Percentiles rank a stretch among this genome's conserved stretches.
Evolutionary conservation across 2,113 vertebrate genomes (phyloP).

Genomic region (Gila orcuttii): DNA sequence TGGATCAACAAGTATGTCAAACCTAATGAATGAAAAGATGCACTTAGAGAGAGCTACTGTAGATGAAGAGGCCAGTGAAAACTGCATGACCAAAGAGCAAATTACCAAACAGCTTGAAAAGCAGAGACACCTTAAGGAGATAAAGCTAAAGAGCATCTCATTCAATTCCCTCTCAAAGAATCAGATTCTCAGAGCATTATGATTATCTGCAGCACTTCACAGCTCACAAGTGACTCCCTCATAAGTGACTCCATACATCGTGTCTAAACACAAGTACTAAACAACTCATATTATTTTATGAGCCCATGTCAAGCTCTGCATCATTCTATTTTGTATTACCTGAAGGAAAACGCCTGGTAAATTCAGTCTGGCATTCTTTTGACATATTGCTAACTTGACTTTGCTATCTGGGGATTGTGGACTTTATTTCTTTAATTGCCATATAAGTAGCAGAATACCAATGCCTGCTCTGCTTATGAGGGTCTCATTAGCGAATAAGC

Average conservation of each 20-base stretch:
- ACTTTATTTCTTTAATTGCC: neutral
- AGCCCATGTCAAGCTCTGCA: neutral
- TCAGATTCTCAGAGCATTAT: slow-evolving; percentile 2
- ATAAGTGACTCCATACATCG: neutral
- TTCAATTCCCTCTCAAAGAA: neutral
- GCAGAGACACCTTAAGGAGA: neutral
- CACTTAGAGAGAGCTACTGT: neutral
- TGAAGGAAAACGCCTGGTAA: neutral
- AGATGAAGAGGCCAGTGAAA: slow-evolving; percentile 7
- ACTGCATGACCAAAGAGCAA: neutral
- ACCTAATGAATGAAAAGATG: neutral
- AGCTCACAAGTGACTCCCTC: neutral
- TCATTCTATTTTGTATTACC: neutral
- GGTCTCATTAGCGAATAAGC: neutral
- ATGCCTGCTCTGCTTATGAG: neutral
- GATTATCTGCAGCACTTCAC: slow-evolving; percentile 26
- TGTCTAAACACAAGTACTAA: neutral
- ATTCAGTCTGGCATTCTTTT: neutral
- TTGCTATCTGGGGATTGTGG: neutral
- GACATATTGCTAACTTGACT: neutral
- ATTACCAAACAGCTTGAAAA: neutral
- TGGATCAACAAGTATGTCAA: slow-evolving; percentile 7
- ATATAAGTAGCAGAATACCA: neutral
- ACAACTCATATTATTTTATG: neutral
- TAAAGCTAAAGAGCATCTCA: slow-evolving; percentile 1